Evolutionary conservation across 2,888 invertebrate species (phyloP), one percentile per base, ranked within the genome.

Genomic region (Orchesella flavescens): DNA sequence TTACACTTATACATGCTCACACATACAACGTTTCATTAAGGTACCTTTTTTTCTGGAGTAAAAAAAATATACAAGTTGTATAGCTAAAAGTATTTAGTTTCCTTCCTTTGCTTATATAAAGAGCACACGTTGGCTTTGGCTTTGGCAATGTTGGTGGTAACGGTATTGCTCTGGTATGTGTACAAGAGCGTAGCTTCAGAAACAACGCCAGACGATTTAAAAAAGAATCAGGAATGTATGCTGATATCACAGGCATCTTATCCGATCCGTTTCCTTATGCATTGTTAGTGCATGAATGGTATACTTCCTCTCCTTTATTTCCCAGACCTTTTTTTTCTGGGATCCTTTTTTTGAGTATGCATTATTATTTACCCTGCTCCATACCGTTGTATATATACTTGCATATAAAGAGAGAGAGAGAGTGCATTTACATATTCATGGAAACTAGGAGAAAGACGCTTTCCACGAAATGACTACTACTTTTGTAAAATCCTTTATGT

Each of bases 251-350:
- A 61, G 75, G 69, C 75, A 81, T 81, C 68, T 57, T 74, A 75
- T 75, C 74, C 81, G 61, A 75, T 65, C 75, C 74, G 63, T 68
- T 81, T 81, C 80, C 73, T 66, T 66, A 24, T 80, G 19, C 57
- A 53, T 69, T 75, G 66, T 73, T 69, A n/a, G 43, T 72, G 68
- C 63, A 80, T 68, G 75, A 81, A 81, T 66, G 59, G 61, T 74
- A 75, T 68, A 61, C 81, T 81, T 81, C 81, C 81, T 75, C 59
- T 74, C 59, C 59, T 24, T 46, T 24, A 49, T 49, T 71, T 71
- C 49, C n/a, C 46, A 61, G 21, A 61, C 46, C 59, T 53, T 21
- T 17, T 21, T 19, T n/a, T n/a, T n/a, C n/a, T n/a, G 13, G 24
- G 68, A 53, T 53, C 55, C 46, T 10, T 53, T 2, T 21, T 23